Evolutionary conservation across 2,888 invertebrate genomes (phyloP), one percentile per base, ranked within the genome.

Genomic region (Tineola bisselliella): DNA sequence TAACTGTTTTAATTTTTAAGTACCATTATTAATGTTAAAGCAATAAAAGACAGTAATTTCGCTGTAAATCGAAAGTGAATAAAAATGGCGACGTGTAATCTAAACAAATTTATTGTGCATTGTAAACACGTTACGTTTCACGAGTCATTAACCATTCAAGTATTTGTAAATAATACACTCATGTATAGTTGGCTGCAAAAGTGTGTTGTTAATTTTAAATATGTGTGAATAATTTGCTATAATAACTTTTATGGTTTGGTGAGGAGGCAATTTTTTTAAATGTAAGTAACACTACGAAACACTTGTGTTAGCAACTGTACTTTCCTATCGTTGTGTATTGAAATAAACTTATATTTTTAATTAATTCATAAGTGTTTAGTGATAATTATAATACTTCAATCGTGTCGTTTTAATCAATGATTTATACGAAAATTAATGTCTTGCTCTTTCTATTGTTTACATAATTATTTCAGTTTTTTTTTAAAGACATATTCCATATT

Each of bases 21-120:
- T 62, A 12, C 62, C 6, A 25, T 58, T 30, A 38, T 58, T 54
- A 54, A 17, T 15, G 13, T 54, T 5, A 54, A 17, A 18, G n/a
- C n/a, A 54, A 54, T 17, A 54, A 17, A 15, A 54, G n/a, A 3
- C 10, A 38, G 10, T 38, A 38, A 38, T 38, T 38, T 38, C 38
- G 10, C 38, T 38, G 10, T 10, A 38, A 48, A 48, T 15, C 12
- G 48, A 48, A 48, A 48, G 48, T 48, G 48, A 48, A 15, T 48
- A 48, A 48, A 43, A 13, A 48, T 48, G 15, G 48, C 8, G 48
- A 48, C n/a, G n/a, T 13, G 54, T 18, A 54, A 54, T 19, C 25
- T 25, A n/a, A 18, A 25, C 12, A 54, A 25, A n/a, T 18, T 54
- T 25, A 54, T n/a, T 54, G 54, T 54, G 54, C 54, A 12, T 54